Base-by-base conservation (phyloP, 2,888 invertebrate genomes). In the Polydrusus cervinus region DNA sequence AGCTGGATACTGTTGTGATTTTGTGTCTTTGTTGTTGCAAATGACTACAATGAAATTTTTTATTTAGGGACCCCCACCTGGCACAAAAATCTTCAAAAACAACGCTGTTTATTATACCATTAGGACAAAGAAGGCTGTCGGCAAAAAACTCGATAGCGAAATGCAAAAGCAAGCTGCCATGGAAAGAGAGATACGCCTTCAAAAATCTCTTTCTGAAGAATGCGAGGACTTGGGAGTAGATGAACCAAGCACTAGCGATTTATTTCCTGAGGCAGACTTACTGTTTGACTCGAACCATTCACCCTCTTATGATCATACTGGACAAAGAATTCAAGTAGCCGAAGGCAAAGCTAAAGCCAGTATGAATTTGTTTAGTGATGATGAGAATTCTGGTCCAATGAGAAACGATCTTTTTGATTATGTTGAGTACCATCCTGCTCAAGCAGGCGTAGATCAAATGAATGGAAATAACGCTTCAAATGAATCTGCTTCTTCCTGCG, bases 201-300 rank as follows among this genome's bases (percentile, higher is more conserved):
- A 93, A 88, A 94, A 93, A 85, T 93, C 93, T 11, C 86, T 94
- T 13, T 93, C 93, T 0, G 94, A 94, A 83, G 94, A 94, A 85
- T 94, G 94, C 84, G 93, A 93, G 82, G 94, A 94, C 83, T 87
- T 94, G 11, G 94, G 94, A 5, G 94, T 94, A 64, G 94, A 93
- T 81, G 93, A 94, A 55, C 94, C 94, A 0, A 93, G 93, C n/a
- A 93, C 94, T 0, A 93, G 93, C 76, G 94, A 94, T 82, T 86
- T 94, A 78, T 94, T 94, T 83, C 94, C 94, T 0, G 94, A 94
- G 82, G 93, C 93, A 0, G 94, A 94, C 83, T 86, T 93, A 64
- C 85, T 93, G 62, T 93, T 94, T 81, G 92, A 93, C 71, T 89
- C 92, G 0, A 93, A 93, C 79, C 93, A 93, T 80, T 93, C 93